Evolutionary conservation across 2,797 vertebrate genomes (phyloP).

Genomic region (Siniperca obscura): DNA sequence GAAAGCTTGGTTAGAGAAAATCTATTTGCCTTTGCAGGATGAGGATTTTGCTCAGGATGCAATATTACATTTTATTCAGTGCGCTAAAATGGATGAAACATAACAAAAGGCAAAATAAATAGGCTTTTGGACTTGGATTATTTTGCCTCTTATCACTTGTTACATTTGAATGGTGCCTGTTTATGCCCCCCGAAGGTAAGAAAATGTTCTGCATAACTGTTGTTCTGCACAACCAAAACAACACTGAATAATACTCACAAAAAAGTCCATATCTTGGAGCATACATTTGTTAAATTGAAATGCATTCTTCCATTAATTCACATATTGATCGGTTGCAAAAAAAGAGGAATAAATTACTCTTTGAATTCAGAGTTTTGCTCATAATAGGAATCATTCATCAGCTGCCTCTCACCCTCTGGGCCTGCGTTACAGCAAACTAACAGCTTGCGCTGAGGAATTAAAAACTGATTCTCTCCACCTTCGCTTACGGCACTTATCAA

Average conservation of each 20-base stretch:
- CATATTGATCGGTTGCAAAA: constrained; percentile 79
- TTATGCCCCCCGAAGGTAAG: constrained; percentile 65
- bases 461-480: constrained; percentile 73
- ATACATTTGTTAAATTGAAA: constrained; percentile 81
- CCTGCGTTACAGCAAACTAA: constrained; percentile 68
- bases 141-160: constrained; percentile 73
- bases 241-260: constrained; percentile 57
- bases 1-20: constrained; percentile 63
- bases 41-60: constrained; percentile 66
- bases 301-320: constrained; percentile 83
- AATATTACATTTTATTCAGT: constrained; percentile 71
- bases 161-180: constrained; percentile 75
- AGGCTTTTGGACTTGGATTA: constrained; percentile 72
- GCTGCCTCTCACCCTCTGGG: constrained; percentile 61
- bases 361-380: constrained; percentile 77
- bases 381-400: constrained; percentile 83
- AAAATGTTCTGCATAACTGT: constrained; percentile 63
- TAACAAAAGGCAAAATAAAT: constrained; percentile 79
- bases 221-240: constrained; percentile 65
- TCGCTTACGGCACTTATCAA: constrained; percentile 77
- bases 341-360: constrained; percentile 73
- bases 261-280: constrained; percentile 69
- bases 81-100: constrained; percentile 64
- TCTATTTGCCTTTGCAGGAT: constrained; percentile 69
- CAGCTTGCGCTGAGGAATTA: constrained; percentile 64